Percentiles rank a stretch among this genome's conserved stretches.
phyloP scores from a whole-genome alignment of 2,797 vertebrate species.

The Gymnoscopelus microlampas region DNA sequence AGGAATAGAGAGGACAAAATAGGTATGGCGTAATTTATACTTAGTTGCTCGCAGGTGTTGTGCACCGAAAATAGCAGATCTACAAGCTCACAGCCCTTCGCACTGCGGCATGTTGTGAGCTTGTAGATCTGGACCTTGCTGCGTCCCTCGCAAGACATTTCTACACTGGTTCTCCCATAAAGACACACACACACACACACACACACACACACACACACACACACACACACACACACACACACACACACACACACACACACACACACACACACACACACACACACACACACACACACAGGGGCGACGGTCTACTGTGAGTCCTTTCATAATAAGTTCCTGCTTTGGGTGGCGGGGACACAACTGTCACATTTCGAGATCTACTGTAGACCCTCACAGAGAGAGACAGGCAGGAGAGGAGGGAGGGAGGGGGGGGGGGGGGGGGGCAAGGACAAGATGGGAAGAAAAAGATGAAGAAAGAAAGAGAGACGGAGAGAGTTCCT shows the following conservation, averaged over 20 bases:
- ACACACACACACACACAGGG: not conserved
- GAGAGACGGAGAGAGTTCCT: constrained; percentile 38
- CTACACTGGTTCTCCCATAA: not conserved
- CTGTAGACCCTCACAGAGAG: constrained; percentile 27
- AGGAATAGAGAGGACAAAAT: constrained; percentile 70
- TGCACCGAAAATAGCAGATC: too few species aligned
- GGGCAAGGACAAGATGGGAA: constrained; percentile 25
- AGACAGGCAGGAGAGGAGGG: constrained; percentile 31
- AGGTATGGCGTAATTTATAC: constrained; percentile 41
- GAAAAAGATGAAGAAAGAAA: constrained; percentile 41
- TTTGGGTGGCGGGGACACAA: constrained; percentile 17
- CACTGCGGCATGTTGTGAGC: too few species aligned
- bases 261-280: too few species aligned
- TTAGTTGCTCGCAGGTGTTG: too few species aligned
- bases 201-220: not conserved
- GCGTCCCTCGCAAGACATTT: constrained; percentile 36
- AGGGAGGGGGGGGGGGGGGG: constrained; percentile 12
- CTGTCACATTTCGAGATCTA: constrained; percentile 47
- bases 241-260: too few species aligned
- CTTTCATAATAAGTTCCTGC: constrained; percentile 43
- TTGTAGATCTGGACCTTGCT: not conserved
- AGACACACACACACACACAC: too few species aligned
- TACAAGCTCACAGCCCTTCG: too few species aligned
- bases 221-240: too few species aligned
- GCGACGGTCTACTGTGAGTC: constrained; percentile 24